Base-by-base conservation (phyloP, 2,888 invertebrate species). In the Lepidocyrtinus sp. region DNA sequence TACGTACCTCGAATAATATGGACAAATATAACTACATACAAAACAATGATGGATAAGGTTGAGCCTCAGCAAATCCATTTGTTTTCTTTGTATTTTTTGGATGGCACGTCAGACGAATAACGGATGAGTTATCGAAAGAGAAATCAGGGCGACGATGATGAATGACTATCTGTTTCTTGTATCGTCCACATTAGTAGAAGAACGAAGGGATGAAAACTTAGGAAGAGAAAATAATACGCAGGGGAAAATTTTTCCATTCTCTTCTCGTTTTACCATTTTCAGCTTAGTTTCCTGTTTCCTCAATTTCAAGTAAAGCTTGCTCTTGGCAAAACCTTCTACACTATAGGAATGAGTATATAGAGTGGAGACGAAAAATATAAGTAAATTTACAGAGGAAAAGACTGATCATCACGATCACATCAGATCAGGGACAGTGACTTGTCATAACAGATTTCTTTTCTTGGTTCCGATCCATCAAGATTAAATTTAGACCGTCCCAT, bases 401-500 rank as follows among this genome's bases (percentile, higher is more conserved):
- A n/a, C n/a, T n/a, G n/a, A n/a, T n/a, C n/a, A n/a, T n/a, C n/a
- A n/a, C n/a, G n/a, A n/a, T n/a, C n/a, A n/a, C n/a, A n/a, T n/a
- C 73, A 75, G 73, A 76, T 63, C 69, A 75, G 75, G 71, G 74
- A 77, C 78, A 64, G 46, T 63, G 50, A 46, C 77, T 82, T 85
- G 86, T 86, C 86, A 86, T 85, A 85, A 86, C 85, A 85, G 85
- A 85, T 85, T 86, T 86, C 77, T 69, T 36, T 5, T 5, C 36
- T 36, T 12, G 63, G 81, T 84, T 84, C 84, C 84, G 78, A 86
- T 86, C 86, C 85, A 86, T 86, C 86, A 86, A 84, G 84, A 86
- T 86, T 86, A 85, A 85, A 84, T 82, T 83, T 81, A 81, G 82
- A 75, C 78, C 84, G 50, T 80, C 84, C 85, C 82, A 80, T 85